phyloP scores from a whole-genome alignment of 2,797 vertebrate species.

The Dermochelys coriacea region DNA sequence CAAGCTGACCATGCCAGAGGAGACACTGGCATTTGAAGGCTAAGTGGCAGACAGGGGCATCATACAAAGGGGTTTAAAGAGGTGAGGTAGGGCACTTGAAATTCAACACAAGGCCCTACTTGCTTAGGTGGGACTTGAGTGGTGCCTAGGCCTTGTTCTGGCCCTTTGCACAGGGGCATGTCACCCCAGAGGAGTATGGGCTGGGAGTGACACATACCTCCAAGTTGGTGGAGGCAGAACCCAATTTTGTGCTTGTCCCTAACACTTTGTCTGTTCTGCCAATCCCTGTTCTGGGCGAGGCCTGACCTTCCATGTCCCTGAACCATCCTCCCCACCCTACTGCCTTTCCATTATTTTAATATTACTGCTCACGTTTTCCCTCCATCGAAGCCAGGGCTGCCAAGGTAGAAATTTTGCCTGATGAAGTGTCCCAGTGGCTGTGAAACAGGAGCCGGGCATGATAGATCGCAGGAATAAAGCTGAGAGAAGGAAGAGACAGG shows the following conservation, averaged over 20 bases:
- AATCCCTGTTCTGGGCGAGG: too few species aligned
- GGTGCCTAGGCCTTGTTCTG: too few species aligned
- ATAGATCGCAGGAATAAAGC: conserved; percentile 46
- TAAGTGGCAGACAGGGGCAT: too few species aligned
- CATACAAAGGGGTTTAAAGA: too few species aligned
- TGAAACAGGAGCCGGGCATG: conserved; percentile 1
- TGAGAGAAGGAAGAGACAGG: conserved; percentile 37
- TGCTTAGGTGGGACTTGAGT: too few species aligned
- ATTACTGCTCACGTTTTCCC: conserved; percentile 11
- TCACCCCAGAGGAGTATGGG: neutral
- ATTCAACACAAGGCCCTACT: too few species aligned
- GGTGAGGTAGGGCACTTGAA: too few species aligned
- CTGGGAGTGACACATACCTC: neutral
- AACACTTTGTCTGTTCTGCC: neutral
- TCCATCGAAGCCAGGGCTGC: neutral
- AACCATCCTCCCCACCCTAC: neutral
- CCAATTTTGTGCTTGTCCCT: neutral
- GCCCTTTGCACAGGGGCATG: neutral
- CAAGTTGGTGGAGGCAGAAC: neutral
- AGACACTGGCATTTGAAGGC: too few species aligned
- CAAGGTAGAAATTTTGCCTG: conserved; percentile 57
- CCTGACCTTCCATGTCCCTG: neutral
- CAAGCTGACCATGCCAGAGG: neutral
- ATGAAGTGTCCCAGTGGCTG: conserved; percentile 40
- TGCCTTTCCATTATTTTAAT: conserved; percentile 29